Evolutionary conservation across 1,140 invertebrate genomes (phyloP).

Genomic region (Bombyx mandarina): DNA sequence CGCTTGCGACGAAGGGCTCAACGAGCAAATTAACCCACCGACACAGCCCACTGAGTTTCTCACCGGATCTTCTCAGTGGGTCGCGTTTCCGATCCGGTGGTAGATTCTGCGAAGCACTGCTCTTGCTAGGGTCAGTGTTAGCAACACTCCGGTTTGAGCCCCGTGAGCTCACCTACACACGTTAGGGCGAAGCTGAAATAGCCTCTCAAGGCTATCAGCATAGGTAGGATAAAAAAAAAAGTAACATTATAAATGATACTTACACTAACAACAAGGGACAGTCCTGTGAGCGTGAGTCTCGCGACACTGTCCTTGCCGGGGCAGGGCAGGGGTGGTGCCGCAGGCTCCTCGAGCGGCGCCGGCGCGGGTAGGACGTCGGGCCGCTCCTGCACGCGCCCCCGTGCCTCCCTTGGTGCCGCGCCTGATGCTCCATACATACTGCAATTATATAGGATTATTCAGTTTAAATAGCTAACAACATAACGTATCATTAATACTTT

Average conservation of each 20-base stretch:
- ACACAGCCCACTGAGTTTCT: too few species aligned
- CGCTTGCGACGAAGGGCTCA: too few species aligned
- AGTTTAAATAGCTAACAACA: too few species aligned
- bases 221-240: background rate
- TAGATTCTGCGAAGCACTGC: too few species aligned
- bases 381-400: conserved; percentile 59
- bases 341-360: conserved; percentile 41
- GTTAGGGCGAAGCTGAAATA: too few species aligned
- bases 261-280: conserved; percentile 81
- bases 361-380: conserved; percentile 66
- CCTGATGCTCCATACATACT: conserved; percentile 69
- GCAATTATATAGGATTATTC: background rate
- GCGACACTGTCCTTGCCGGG: conserved; percentile 79
- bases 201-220: background rate
- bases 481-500: too few species aligned
- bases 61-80: too few species aligned
- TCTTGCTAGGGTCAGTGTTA: too few species aligned
- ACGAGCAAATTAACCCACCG: too few species aligned
- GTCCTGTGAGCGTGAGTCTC: conserved; percentile 76
- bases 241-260: conserved; percentile 40
- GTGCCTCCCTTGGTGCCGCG: conserved; percentile 65
- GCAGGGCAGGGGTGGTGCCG: conserved; percentile 53
- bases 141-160: too few species aligned
- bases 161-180: too few species aligned
- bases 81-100: too few species aligned